Conservation (phyloP, 1,140 invertebrate species). For the Harpegnathos saltator region DNA sequence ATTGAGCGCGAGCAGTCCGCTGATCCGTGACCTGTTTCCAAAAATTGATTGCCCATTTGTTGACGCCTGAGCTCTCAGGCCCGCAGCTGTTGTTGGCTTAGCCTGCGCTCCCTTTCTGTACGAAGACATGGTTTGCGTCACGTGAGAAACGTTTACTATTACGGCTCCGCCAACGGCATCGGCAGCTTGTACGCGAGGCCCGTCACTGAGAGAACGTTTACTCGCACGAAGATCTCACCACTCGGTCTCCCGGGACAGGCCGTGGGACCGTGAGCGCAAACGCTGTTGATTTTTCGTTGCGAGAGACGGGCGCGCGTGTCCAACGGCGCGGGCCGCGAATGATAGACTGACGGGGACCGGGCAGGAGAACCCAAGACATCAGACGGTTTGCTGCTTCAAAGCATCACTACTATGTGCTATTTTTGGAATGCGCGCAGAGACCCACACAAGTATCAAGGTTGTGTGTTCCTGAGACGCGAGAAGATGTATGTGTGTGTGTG, state of each 20-base stretch:
- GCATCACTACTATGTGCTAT: conserved; percentile 80
- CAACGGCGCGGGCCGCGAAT: conserved; percentile 79
- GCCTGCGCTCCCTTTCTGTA: conserved; percentile 83
- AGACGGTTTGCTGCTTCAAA: conserved; percentile 77
- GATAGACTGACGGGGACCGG: conserved; percentile 82
- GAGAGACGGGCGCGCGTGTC: conserved; percentile 29
- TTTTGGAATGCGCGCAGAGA: conserved; percentile 80
- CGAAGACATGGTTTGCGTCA: conserved; percentile 77
- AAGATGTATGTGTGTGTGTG: no score
- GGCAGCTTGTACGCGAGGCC: background rate
- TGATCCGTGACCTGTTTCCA: conserved; percentile 84
- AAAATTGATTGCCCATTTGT: conserved; percentile 85
- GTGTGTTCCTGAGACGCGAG: conserved; percentile 61
- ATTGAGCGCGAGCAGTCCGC: conserved; percentile 80
- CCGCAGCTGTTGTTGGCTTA: conserved; percentile 84
- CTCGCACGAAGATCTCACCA: no score
- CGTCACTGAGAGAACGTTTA: background rate
- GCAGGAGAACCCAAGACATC: conserved; percentile 77
- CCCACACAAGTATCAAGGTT: conserved; percentile 77
- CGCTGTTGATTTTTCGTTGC: conserved; percentile 3
- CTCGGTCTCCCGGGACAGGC: background rate
- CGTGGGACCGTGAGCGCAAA: background rate
- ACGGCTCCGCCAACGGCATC: conserved; percentile 31
- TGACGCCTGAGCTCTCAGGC: conserved; percentile 83
- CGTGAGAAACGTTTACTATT: conserved; percentile 45